A percentile compares a stretch with the other conserved stretches of the same genome.
Conservation (phyloP, 2,888 invertebrate genomes). For the Alviniconcha strummeri region DNA sequence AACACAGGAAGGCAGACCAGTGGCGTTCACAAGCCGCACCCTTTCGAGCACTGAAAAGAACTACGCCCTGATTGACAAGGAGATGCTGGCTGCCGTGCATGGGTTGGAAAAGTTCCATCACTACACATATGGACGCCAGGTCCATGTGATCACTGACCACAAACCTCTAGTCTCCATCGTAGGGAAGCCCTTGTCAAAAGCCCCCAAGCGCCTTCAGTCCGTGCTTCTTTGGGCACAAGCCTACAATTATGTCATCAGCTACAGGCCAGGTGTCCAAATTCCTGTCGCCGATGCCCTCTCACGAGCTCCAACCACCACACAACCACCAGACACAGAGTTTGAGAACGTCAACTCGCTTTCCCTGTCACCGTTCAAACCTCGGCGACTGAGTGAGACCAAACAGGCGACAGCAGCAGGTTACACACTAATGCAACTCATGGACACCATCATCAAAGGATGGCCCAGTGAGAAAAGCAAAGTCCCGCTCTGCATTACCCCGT, state of each 20-base stretch:
- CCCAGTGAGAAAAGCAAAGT: no score
- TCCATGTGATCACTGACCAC: constrained; percentile 38
- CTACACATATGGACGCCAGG: constrained; percentile 37
- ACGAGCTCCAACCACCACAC: constrained; percentile 38
- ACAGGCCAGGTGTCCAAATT: constrained; percentile 41
- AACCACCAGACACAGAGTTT: background rate
- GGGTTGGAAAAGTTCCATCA: constrained; percentile 41
- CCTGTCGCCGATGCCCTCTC: constrained; percentile 42
- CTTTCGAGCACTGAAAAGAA: constrained; percentile 30
- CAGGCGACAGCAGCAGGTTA: no score
- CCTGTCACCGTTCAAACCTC: constrained; percentile 25
- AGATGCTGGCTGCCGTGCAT: constrained; percentile 43
- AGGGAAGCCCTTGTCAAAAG: constrained; percentile 41
- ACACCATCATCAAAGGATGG: no score
- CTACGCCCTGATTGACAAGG: constrained; percentile 49
- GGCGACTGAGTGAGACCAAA: constrained; percentile 21
- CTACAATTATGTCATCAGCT: constrained; percentile 37
- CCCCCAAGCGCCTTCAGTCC: constrained; percentile 40
- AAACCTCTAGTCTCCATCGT: constrained; percentile 41
- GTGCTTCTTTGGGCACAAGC: constrained; percentile 40
- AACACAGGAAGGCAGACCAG: constrained; percentile 41
- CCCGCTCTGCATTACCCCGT: no score
- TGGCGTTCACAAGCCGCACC: constrained; percentile 42
- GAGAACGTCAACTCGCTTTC: background rate
- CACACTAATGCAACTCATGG: no score